Base-by-base conservation (phyloP, 2,113 vertebrate species). In the Megaleporinus macrocephalus region DNA sequence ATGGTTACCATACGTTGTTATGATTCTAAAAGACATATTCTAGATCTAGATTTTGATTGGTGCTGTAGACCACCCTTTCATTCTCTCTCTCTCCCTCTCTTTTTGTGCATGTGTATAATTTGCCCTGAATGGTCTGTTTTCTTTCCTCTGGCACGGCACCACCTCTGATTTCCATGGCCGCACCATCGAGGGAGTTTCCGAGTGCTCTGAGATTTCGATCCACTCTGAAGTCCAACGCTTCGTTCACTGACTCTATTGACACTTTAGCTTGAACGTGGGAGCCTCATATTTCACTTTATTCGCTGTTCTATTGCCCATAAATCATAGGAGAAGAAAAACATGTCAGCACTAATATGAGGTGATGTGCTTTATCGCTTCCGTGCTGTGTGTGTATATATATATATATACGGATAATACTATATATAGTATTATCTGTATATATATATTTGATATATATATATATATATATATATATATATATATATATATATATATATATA, bases 321-420 rank as follows among this genome's bases (percentile, higher is more conserved):
- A 93, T 93, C 91, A 92, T 84, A 82, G 70, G 3, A 41, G 72
- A 90, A 90, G 89, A 86, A 91, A 91, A 93, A 92, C 89, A 91
- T 90, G 91, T 91, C 93, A 92, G 61, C 63, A 84, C 84, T 86
- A 86, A 91, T 90, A 88, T 88, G 79, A 75, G 55, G 51, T 72
- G 65, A 89, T 73, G 78, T 89, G 87, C 88, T 89, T 84, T 86
- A 79, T 80, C 71, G 66, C 27, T 63, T 78, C 53, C 44, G 77
- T 41, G 66, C 66, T 78, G 69, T 74, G 66, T 36, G 36, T 36
- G 7, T 36, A 36, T 36, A 36, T 36, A 36, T 36, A 36, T 36
- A n/a, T n/a, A n/a, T n/a, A n/a, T n/a, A n/a, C n/a, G n/a, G n/a
- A n/a, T n/a, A n/a, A n/a, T n/a, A n/a, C n/a, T n/a, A n/a, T n/a